Percentiles rank a stretch among this genome's conserved stretches.
These are phyloP conservation scores for Acanthoscelides obtectus DNA, from an alignment of 2,888 invertebrate species.

Conservation along the genomic window DNA sequence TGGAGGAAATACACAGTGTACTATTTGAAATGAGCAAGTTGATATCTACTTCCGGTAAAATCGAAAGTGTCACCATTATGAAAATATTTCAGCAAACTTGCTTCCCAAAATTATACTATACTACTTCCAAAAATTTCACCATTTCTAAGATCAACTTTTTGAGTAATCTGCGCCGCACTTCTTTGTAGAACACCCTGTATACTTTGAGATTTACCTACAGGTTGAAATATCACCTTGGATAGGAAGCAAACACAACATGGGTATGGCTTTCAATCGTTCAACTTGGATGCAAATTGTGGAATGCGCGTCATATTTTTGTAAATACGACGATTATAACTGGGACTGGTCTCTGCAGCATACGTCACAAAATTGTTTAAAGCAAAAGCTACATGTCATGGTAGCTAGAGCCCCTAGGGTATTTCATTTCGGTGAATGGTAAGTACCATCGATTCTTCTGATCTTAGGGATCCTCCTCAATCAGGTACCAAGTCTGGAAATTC, in stretches of 20 bases:
- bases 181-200: too few relatives aligned
- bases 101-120: too few relatives aligned
- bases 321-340: slow-evolving; percentile 99
- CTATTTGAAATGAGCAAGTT: too few relatives aligned
- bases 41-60: too few relatives aligned
- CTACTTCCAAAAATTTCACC: too few relatives aligned
- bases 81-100: too few relatives aligned
- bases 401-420: slow-evolving; percentile 92
- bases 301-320: slow-evolving; percentile 84
- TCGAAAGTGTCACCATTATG: too few relatives aligned
- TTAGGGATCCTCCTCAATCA: slow-evolving; percentile 1
- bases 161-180: too few relatives aligned
- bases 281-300: slow-evolving; percentile 82
- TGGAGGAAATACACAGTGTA: too few relatives aligned
- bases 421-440: slow-evolving; percentile 98
- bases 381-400: slow-evolving; percentile 80
- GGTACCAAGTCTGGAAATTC: too few relatives aligned
- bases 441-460: too few relatives aligned
- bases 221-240: slow-evolving; percentile 92
- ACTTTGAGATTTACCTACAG: slow-evolving; percentile 53
- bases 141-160: too few relatives aligned
- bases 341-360: slow-evolving; percentile 95
- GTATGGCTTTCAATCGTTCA: slow-evolving; percentile 87
- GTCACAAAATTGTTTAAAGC: slow-evolving; percentile 74
- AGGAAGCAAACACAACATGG: slow-evolving; percentile 98